A percentile compares a stretch with the other conserved stretches of the same genome.
phyloP scores from a whole-genome alignment of 2,113 vertebrate genomes.

The Corvus cornix region DNA sequence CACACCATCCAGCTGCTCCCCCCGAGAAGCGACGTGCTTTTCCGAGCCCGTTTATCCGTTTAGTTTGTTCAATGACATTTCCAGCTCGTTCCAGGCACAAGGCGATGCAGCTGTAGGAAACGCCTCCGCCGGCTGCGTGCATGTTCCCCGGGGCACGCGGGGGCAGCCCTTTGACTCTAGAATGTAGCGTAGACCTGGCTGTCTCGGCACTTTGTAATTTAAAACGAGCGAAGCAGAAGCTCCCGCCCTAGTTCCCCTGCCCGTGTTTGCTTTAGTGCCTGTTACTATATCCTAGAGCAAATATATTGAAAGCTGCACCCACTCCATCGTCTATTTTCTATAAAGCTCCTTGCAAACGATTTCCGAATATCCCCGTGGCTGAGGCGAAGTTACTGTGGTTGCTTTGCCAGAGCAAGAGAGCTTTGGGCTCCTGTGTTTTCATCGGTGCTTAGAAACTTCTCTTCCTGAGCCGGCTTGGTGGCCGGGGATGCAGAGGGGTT shows the following conservation, averaged over 20 bases:
- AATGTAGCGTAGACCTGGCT: neutral
- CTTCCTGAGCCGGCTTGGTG: neutral
- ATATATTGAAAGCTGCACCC: conserved; percentile 40
- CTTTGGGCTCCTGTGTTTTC: neutral
- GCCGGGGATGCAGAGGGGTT: neutral
- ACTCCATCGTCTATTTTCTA: neutral
- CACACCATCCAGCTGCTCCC: rapidly evolving
- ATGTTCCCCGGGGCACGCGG: neutral
- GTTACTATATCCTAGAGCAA: conserved; percentile 45
- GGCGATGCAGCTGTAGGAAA: neutral
- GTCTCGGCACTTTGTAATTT: neutral
- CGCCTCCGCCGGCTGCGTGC: neutral
- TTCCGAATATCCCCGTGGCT: neutral
- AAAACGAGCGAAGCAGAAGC: neutral
- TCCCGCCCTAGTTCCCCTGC: neutral
- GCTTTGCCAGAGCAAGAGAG: neutral
- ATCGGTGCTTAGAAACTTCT: neutral
- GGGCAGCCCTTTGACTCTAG: neutral
- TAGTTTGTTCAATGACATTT: neutral
- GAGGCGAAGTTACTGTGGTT: rapidly evolving
- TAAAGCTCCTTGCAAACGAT: neutral
- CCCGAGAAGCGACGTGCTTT: neutral
- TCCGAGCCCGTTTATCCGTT: neutral
- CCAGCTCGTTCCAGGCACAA: neutral
- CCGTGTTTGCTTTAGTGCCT: conserved; percentile 30